Evolutionary conservation across 1,140 invertebrate genomes (phyloP), one percentile per base, ranked within the genome.

Genomic region (Notospermus geniculatus): DNA sequence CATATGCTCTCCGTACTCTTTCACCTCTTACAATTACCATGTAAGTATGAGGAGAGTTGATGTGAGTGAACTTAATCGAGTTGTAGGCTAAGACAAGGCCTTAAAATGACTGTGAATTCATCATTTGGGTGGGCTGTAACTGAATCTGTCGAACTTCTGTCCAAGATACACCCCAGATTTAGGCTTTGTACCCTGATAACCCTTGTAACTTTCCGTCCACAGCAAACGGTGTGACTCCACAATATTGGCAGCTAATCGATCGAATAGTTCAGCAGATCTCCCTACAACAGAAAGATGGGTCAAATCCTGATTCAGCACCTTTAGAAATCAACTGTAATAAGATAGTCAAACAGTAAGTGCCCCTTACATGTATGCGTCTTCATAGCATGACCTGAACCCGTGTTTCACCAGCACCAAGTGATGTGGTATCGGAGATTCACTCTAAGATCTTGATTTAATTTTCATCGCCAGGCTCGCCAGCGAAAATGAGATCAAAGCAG

Each of bases 241-340:
- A 95, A 64, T 90, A 96, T 74, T 98, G 95, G 95, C 80, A 94
- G 27, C 83, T 98, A 29, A 90, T 97, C 72, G 95, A 98, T 80
- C 87, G 95, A 57, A 90, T 98, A 54, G 87, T 93, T n/a, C 96
- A 98, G 77, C 95, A 98, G 82, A 87, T 98, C 32, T 88, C 94
- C 25, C 82, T 97, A n/a, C 95, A 97, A 80, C 83, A 84, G 2
- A 88, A 89, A 68, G 84, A 83, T 57, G 85, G 83, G 29, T 88
- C 88, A 69, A 89, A 96, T 80, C 90, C 90, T 0, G 93, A 97
- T 75, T 85, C 90, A 1, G 86, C 90, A 1, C 89, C 91, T 0
- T 83, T 95, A 32, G 87, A 93, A 57, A 95, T 97, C 39, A 94
- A 96, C 75, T 93, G 96, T 0, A 90, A 89, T 71, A 90, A 94